Percentiles rank a stretch among this genome's conserved stretches.
phyloP scores from a whole-genome alignment of 2,113 vertebrate genomes.

The Phaethornis superciliosus region DNA sequence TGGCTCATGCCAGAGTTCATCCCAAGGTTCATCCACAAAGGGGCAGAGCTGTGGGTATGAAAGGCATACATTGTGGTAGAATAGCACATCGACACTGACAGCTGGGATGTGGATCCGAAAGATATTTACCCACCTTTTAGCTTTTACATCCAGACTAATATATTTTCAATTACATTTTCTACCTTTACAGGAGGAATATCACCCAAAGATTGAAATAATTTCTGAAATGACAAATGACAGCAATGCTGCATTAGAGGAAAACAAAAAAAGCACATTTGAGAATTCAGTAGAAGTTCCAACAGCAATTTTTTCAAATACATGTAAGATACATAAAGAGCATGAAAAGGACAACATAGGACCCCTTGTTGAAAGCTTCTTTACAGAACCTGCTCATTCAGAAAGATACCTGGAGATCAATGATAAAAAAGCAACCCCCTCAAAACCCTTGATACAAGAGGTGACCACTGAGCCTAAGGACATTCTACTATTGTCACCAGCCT shows the following conservation, averaged over 20 bases:
- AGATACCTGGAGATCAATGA: neutral
- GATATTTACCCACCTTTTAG: neutral
- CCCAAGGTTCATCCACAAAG: neutral
- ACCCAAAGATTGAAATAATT: slow-evolving; percentile 82
- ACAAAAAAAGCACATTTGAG: neutral
- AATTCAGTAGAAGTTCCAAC: neutral
- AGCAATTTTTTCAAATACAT: slow-evolving; percentile 37
- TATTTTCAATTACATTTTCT: neutral
- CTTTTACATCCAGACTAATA: neutral
- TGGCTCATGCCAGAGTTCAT: neutral
- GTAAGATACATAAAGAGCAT: neutral
- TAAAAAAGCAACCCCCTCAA: neutral
- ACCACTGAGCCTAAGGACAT: neutral
- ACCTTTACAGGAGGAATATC: slow-evolving; percentile 47
- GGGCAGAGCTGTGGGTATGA: neutral
- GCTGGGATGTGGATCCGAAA: neutral
- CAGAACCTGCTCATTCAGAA: neutral
- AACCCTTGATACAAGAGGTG: slow-evolving; percentile 71
- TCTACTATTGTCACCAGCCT: neutral
- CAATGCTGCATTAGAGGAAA: slow-evolving; percentile 8
- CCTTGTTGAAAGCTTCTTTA: slow-evolving; percentile 24
- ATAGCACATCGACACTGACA: neutral
- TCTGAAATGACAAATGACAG: slow-evolving; percentile 63
- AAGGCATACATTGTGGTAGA: neutral
- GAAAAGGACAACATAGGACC: neutral